These are phyloP conservation scores for Riparia riparia DNA, from an alignment of 2,113 vertebrate species.

Conservation along the genomic window DNA sequence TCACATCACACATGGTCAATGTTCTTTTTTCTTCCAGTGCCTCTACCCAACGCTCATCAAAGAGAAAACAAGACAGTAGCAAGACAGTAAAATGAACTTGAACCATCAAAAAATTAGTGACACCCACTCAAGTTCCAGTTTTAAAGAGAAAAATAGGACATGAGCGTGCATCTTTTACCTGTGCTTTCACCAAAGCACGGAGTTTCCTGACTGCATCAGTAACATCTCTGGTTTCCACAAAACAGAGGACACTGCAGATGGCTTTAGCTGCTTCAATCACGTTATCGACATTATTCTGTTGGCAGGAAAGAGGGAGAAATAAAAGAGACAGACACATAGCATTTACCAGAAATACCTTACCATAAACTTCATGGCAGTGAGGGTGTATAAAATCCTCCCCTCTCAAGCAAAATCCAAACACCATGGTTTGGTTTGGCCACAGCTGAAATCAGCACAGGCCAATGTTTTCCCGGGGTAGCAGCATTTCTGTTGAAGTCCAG, in stretches of 20 bases:
- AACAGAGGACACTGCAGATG: conserved; percentile 71
- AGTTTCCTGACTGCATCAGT: conserved; percentile 62
- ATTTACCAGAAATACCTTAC: background rate
- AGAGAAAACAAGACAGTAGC: background rate
- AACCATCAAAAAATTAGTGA: background rate
- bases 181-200: background rate
- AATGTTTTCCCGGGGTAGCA: background rate
- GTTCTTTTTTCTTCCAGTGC: background rate
- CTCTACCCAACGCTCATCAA: background rate
- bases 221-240: conserved; percentile 73
- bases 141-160: background rate
- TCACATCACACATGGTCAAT: background rate
- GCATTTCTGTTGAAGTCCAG: background rate
- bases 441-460: background rate
- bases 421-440: background rate
- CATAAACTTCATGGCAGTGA: background rate
- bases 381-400: background rate
- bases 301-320: background rate
- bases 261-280: conserved; percentile 67
- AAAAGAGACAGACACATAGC: fast-evolving
- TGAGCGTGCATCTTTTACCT: conserved; percentile 50
- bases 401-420: background rate
- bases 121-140: background rate
- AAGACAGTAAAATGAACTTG: background rate
- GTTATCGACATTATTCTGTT: conserved; percentile 22